These are phyloP conservation scores for Cardiocondyla obscurior DNA, from an alignment of 1,140 invertebrate genomes.

Conservation along the genomic window DNA sequence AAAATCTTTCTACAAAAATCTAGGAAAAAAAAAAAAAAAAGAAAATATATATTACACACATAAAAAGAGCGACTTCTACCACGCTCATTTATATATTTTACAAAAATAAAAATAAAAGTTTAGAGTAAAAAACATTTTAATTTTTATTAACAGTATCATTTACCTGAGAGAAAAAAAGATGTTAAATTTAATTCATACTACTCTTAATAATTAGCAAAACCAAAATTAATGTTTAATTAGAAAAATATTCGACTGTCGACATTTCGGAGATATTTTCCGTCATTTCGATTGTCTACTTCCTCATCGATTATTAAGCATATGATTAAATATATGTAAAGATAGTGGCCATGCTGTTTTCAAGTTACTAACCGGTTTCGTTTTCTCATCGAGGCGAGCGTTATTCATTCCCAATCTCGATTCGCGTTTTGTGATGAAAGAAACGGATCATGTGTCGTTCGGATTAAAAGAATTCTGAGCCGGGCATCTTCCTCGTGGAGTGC, in stretches of 20 bases:
- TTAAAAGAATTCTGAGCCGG: slow-evolving; percentile 36
- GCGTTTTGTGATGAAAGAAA: background rate
- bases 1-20: too few species aligned
- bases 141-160: background rate
- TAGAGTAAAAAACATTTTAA: too few species aligned
- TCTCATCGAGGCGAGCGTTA: background rate
- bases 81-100: too few species aligned
- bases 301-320: background rate
- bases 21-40: too few species aligned
- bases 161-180: too few species aligned
- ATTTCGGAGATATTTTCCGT: background rate
- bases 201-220: too few species aligned
- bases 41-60: too few species aligned
- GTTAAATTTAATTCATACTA: too few species aligned
- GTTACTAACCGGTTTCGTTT: background rate
- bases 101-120: too few species aligned
- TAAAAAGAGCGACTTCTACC: too few species aligned
- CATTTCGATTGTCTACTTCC: background rate
- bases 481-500: slow-evolving; percentile 48
- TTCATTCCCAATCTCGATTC: slow-evolving; percentile 8
- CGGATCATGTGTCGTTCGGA: slow-evolving; percentile 34
- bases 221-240: too few species aligned
- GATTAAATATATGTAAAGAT: background rate
- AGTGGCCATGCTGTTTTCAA: background rate
- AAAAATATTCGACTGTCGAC: background rate